These are phyloP conservation scores for Drosophila setosimentum DNA, from an alignment of 2,888 invertebrate genomes.

Conservation along the genomic window DNA sequence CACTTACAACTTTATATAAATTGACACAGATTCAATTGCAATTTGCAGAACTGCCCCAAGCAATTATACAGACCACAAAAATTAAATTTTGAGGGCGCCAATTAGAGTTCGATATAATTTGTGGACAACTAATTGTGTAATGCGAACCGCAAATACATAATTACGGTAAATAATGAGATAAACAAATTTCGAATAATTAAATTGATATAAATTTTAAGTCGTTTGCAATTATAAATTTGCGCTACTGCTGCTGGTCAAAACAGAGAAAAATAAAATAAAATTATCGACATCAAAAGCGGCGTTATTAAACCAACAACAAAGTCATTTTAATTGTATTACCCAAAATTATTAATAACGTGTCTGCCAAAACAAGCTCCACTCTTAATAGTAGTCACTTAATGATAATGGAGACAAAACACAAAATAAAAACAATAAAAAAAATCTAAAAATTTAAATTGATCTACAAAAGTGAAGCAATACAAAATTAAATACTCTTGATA, in stretches of 20 bases:
- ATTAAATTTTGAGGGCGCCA: conserved; percentile 46
- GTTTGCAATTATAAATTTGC: conserved; percentile 25
- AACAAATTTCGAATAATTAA: conserved; percentile 41
- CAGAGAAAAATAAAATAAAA: conserved; percentile 16
- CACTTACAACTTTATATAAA: neutral
- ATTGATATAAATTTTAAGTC: conserved; percentile 52
- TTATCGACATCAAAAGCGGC: conserved; percentile 58
- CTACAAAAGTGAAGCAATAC: conserved; percentile 7
- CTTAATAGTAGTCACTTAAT: conserved; percentile 44
- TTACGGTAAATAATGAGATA: conserved; percentile 41
- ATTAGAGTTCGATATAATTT: conserved; percentile 48
- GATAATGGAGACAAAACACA: conserved; percentile 10
- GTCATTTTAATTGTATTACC: conserved; percentile 54
- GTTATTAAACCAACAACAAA: conserved; percentile 62
- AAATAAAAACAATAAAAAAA: conserved; percentile 20
- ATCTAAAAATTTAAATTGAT: conserved; percentile 19
- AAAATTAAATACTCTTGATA: conserved; percentile 5
- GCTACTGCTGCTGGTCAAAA: conserved; percentile 5
- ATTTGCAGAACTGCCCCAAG: neutral
- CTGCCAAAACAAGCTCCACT: conserved; percentile 30
- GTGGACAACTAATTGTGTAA: conserved; percentile 39
- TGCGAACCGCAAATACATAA: conserved; percentile 55
- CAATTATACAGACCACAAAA: conserved; percentile 34
- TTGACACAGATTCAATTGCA: neutral
- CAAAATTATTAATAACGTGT: conserved; percentile 40